A percentile compares a stretch with the other conserved stretches of the same genome.
Evolutionary conservation across 2,888 invertebrate species (phyloP).

Genomic region (Hypsopygia costalis): DNA sequence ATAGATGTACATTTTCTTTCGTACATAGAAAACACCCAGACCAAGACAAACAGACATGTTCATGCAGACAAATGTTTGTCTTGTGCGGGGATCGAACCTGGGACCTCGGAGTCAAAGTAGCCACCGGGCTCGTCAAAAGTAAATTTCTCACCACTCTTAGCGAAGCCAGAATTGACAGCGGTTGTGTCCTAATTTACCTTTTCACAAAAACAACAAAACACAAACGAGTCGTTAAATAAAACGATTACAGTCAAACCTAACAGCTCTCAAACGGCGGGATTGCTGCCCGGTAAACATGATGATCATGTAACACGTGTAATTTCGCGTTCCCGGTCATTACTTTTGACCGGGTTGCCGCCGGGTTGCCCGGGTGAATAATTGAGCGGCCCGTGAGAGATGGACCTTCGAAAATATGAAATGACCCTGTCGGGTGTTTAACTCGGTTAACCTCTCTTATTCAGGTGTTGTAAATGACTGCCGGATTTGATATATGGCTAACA

Average conservation of each 20-base stretch:
- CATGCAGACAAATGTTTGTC: too few relatives aligned
- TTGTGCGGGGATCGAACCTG: too few relatives aligned
- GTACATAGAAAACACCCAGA: too few relatives aligned
- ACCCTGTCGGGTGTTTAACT: conserved; percentile 48
- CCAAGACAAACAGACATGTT: too few relatives aligned
- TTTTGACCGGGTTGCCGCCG: conserved; percentile 49
- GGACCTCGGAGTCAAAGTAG: too few relatives aligned
- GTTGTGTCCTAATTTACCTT: too few relatives aligned
- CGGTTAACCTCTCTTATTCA: conserved; percentile 31
- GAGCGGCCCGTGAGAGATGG: conserved; percentile 63
- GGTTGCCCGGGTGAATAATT: conserved; percentile 62
- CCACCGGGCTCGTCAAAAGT: too few relatives aligned
- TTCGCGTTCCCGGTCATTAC: conserved; percentile 69
- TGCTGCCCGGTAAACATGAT: conserved; percentile 60
- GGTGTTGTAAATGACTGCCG: conserved; percentile 41
- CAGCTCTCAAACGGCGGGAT: conserved; percentile 57
- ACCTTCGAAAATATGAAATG: conserved; percentile 72
- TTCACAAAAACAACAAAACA: conserved; percentile 1
- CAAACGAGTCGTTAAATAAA: conserved; percentile 21
- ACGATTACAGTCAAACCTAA: conserved; percentile 21
- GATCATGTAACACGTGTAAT: conserved; percentile 74
- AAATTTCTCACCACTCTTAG: too few relatives aligned
- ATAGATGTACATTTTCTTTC: too few relatives aligned
- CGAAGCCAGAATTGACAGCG: too few relatives aligned
- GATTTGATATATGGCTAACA: neutral